Evolutionary conservation across 2,888 invertebrate species (phyloP).

Genomic region (Dromius quadrimaculatus): DNA sequence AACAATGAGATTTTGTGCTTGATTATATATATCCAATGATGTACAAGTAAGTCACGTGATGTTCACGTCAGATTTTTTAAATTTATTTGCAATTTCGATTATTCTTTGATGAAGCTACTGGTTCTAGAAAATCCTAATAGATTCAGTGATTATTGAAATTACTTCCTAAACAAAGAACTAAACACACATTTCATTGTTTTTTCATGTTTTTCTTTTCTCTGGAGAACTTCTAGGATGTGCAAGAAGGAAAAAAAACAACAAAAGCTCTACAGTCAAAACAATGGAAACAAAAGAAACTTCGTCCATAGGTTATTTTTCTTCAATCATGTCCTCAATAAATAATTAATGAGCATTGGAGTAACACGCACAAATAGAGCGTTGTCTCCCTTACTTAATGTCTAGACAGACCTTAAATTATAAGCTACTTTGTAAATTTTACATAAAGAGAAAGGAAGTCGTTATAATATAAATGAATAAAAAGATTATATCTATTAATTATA

Average conservation of each 20-base stretch:
- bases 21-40: too few species aligned
- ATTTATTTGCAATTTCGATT: too few species aligned
- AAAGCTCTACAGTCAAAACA: too few species aligned
- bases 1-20: too few species aligned
- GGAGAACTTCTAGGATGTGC: slow-evolving; percentile 10
- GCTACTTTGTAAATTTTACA: neutral
- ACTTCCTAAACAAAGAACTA: slow-evolving; percentile 34
- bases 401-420: slow-evolving; percentile 41
- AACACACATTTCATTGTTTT: slow-evolving; percentile 32
- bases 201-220: slow-evolving; percentile 23
- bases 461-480: too few species aligned
- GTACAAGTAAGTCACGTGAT: too few species aligned
- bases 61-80: too few species aligned
- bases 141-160: slow-evolving; percentile 28
- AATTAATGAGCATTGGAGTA: slow-evolving; percentile 36
- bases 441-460: too few species aligned
- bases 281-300: slow-evolving; percentile 30
- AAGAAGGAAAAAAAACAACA: neutral
- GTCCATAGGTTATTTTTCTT: slow-evolving; percentile 9
- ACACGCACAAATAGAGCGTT: neutral
- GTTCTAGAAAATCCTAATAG: slow-evolving; percentile 36
- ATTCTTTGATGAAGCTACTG: too few species aligned
- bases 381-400: slow-evolving; percentile 21
- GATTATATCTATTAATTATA: neutral
- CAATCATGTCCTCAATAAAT: slow-evolving; percentile 40